These are phyloP conservation scores for Euspilapteryx auroguttella DNA, from an alignment of 2,888 invertebrate genomes.

Conservation along the genomic window DNA sequence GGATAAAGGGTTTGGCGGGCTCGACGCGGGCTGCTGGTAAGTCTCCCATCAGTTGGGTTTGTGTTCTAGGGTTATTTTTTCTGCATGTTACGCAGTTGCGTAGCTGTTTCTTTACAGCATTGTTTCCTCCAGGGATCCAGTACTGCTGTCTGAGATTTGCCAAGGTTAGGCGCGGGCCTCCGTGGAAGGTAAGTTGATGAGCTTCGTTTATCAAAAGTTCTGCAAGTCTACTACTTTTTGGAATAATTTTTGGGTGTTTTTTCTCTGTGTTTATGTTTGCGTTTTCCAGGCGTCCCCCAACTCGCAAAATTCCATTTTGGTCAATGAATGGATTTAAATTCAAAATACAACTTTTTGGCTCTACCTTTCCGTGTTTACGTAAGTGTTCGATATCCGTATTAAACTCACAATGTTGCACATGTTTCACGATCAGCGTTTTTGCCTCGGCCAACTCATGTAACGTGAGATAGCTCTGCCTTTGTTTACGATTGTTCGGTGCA, in stretches of 20 bases:
- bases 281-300: not conserved
- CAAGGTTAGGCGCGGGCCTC: not conserved
- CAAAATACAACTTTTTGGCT: not conserved
- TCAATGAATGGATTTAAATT: not conserved
- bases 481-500: not conserved
- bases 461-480: not conserved
- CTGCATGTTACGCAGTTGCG: not conserved
- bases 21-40: not conserved
- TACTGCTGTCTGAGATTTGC: not conserved
- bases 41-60: conserved; percentile 6
- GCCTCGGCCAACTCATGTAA: not conserved
- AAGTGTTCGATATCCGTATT: not conserved
- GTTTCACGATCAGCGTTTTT: not conserved
- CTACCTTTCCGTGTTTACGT: not conserved
- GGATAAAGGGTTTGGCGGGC: not conserved
- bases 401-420: not conserved
- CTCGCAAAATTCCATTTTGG: not conserved
- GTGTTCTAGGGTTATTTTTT: conserved; percentile 3
- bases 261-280: not conserved
- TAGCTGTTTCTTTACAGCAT: not conserved
- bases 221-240: not conserved
- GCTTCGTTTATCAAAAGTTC: not conserved
- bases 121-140: not conserved
- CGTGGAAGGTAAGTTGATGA: not conserved
- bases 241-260: not conserved